Conservation (phyloP, 1,140 invertebrate species). For the Drosophila nebulosa region DNA sequence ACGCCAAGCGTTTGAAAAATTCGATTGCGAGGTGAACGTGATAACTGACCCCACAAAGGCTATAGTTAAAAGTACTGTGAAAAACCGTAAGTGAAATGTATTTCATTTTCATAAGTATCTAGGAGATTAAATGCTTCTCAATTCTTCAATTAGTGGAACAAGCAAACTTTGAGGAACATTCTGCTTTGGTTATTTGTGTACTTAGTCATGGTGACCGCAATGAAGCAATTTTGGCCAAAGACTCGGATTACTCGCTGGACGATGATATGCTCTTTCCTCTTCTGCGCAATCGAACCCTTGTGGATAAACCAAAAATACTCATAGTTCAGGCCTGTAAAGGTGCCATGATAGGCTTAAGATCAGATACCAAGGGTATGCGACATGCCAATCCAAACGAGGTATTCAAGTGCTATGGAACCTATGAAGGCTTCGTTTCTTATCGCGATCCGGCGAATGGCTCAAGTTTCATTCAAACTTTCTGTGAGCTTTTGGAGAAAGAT, state of each 20-base stretch:
- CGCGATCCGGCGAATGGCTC: conserved; percentile 48
- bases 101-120: neutral
- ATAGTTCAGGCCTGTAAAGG: conserved; percentile 77
- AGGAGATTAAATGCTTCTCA: neutral
- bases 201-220: conserved; percentile 50
- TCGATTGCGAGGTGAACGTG: conserved; percentile 56
- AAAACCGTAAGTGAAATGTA: conserved; percentile 51
- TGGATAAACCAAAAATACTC: conserved; percentile 71
- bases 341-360: conserved; percentile 41
- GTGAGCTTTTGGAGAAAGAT: conserved; percentile 37
- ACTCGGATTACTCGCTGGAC: conserved; percentile 62
- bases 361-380: too few relatives aligned
- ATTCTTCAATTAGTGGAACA: conserved; percentile 39
- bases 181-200: conserved; percentile 50
- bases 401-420: conserved; percentile 75
- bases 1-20: conserved; percentile 35
- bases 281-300: conserved; percentile 51
- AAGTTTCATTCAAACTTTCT: conserved; percentile 65
- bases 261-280: conserved; percentile 64
- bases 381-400: conserved; percentile 59
- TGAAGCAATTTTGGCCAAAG: conserved; percentile 56
- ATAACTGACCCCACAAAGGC: conserved; percentile 52
- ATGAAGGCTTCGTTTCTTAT: conserved; percentile 68
- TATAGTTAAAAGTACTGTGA: conserved; percentile 40
- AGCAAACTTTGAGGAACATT: conserved; percentile 51